A percentile compares a stretch with the other conserved stretches of the same genome.
These are phyloP conservation scores for Cnemophilus loriae DNA, from an alignment of 2,113 vertebrate species.

Conservation along the genomic window DNA sequence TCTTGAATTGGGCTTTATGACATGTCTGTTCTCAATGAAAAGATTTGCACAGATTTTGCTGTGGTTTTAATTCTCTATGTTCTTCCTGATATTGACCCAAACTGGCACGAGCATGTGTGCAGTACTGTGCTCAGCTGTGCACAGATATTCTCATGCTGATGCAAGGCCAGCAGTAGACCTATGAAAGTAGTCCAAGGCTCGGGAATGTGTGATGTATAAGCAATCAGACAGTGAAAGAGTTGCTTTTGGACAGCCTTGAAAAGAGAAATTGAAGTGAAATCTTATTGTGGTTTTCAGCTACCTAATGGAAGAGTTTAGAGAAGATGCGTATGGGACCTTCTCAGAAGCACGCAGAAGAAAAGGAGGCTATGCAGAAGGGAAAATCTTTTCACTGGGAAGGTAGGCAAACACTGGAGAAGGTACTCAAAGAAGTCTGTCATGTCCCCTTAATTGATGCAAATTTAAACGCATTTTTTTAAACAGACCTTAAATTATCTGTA, in stretches of 20 bases:
- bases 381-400: background rate
- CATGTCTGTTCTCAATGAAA: background rate
- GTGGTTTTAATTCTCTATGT: background rate
- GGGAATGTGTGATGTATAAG: background rate
- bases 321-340: background rate
- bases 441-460: background rate
- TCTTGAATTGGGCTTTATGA: background rate
- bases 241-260: background rate
- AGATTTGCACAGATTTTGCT: background rate
- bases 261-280: background rate
- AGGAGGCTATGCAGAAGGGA: rapidly evolving
- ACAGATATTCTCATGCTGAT: background rate
- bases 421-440: background rate
- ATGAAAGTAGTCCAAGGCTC: background rate
- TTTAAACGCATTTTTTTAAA: background rate
- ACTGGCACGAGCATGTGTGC: background rate
- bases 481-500: background rate
- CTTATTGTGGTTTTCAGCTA: background rate
- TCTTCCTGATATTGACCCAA: background rate
- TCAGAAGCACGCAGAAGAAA: background rate
- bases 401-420: background rate
- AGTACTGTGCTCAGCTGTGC: background rate
- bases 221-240: background rate
- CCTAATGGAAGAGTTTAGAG: background rate
- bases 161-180: background rate